Evolutionary conservation across 2,888 invertebrate genomes (phyloP).

Genomic region (Pecten maximus): DNA sequence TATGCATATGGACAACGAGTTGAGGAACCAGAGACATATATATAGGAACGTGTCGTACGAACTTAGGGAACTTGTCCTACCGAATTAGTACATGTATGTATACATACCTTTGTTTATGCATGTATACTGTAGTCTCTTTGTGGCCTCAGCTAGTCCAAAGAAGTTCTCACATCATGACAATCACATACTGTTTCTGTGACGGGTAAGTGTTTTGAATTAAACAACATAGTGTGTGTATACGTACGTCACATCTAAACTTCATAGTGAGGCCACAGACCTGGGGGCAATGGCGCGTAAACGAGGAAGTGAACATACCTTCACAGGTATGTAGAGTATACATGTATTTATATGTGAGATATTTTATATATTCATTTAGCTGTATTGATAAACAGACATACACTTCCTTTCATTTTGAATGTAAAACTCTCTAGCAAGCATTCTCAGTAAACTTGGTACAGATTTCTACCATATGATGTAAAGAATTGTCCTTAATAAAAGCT

Average conservation of each 20-base stretch:
- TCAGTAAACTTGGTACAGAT: too few relatives aligned
- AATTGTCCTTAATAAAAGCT: too few relatives aligned
- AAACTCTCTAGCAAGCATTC: too few relatives aligned
- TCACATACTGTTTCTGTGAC: not conserved
- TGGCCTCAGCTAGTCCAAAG: not conserved
- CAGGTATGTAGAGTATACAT: not conserved
- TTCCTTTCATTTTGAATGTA: not conserved
- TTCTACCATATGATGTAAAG: too few relatives aligned
- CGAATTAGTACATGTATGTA: not conserved
- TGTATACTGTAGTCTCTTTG: not conserved
- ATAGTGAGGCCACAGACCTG: not conserved
- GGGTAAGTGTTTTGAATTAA: slow-evolving; percentile 9
- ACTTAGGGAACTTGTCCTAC: too few relatives aligned
- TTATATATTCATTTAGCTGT: too few relatives aligned
- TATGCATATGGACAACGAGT: too few relatives aligned
- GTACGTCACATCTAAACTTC: slow-evolving; percentile 33
- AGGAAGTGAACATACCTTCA: not conserved
- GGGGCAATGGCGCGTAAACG: slow-evolving; percentile 5
- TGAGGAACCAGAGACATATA: too few relatives aligned
- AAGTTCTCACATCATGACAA: not conserved
- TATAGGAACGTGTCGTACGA: too few relatives aligned
- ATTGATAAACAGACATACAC: too few relatives aligned
- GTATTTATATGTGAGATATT: too few relatives aligned
- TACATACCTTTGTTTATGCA: not conserved
- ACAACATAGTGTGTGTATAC: not conserved